Evolutionary conservation across 2,113 vertebrate genomes (phyloP).

Genomic region (Lophochroa leadbeateri): DNA sequence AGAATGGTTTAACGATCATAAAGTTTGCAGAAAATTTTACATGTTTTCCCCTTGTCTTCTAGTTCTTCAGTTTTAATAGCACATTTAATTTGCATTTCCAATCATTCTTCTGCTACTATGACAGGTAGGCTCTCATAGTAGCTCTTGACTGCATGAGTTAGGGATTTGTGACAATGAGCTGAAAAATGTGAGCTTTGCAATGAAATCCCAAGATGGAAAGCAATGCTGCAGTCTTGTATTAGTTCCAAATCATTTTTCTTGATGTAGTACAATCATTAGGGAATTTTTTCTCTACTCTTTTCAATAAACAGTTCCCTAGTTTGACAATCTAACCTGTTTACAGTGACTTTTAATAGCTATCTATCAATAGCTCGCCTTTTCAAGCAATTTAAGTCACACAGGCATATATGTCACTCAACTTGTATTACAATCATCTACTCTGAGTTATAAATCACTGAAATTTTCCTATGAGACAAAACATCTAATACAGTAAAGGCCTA

Average conservation of each 20-base stretch:
- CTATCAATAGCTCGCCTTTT: constrained; percentile 44
- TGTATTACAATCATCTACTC: constrained; percentile 56
- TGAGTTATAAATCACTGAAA: constrained; percentile 64
- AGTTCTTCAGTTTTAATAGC: neutral
- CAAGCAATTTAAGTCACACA: constrained; percentile 53
- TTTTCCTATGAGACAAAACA: constrained; percentile 67
- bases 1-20: neutral
- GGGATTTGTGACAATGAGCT: neutral
- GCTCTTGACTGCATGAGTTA: neutral
- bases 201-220: constrained; percentile 35
- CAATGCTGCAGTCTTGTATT: neutral
- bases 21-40: neutral
- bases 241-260: constrained; percentile 9
- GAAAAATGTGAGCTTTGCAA: neutral
- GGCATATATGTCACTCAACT: constrained; percentile 69
- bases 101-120: neutral
- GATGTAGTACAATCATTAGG: constrained; percentile 17
- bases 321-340: constrained; percentile 43
- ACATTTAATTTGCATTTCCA: neutral
- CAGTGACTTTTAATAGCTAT: constrained; percentile 37
- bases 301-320: constrained; percentile 1
- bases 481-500: constrained; percentile 55
- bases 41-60: neutral
- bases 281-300: constrained; percentile 24
- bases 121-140: neutral